Percentiles rank a stretch among this genome's conserved stretches.
These are phyloP conservation scores for Acronicta aceris DNA, from an alignment of 2,888 invertebrate genomes.

Conservation along the genomic window DNA sequence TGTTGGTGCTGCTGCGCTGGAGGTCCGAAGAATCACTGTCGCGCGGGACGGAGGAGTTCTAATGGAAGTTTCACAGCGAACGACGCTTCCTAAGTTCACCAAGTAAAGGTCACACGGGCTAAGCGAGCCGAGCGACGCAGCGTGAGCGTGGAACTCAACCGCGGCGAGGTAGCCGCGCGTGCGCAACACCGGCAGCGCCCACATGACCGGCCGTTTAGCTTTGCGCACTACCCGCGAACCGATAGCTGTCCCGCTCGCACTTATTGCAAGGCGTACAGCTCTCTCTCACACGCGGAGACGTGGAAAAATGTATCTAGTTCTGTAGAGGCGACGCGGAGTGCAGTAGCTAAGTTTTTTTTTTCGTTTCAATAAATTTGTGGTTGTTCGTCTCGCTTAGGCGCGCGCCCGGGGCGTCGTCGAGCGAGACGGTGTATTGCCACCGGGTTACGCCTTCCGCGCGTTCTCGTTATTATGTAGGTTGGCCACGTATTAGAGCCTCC, in stretches of 20 bases:
- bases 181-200: constrained; percentile 89
- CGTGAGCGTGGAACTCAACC: constrained; percentile 85
- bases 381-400: constrained; percentile 87
- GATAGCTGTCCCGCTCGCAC: constrained; percentile 72
- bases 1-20: constrained; percentile 75
- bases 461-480: constrained; percentile 88
- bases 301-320: constrained; percentile 89
- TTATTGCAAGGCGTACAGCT: constrained; percentile 34
- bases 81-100: constrained; percentile 89
- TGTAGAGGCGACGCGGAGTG: constrained; percentile 88
- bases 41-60: constrained; percentile 83
- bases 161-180: constrained; percentile 85
- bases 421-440: constrained; percentile 85
- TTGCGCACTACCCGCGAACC: constrained; percentile 70
- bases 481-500: constrained; percentile 85
- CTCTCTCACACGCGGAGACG: constrained; percentile 78
- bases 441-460: constrained; percentile 89
- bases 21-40: constrained; percentile 71
- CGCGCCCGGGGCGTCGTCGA: constrained; percentile 84
- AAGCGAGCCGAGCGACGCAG: constrained; percentile 85
- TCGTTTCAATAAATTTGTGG: constrained; percentile 89
- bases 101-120: constrained; percentile 87
- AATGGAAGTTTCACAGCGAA: constrained; percentile 86
- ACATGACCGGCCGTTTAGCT: constrained; percentile 86
- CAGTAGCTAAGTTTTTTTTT: constrained; percentile 87